Percentiles rank a stretch among this genome's conserved stretches.
These are phyloP conservation scores for Epinotia ramella DNA, from an alignment of 2,888 invertebrate genomes.

Conservation along the genomic window DNA sequence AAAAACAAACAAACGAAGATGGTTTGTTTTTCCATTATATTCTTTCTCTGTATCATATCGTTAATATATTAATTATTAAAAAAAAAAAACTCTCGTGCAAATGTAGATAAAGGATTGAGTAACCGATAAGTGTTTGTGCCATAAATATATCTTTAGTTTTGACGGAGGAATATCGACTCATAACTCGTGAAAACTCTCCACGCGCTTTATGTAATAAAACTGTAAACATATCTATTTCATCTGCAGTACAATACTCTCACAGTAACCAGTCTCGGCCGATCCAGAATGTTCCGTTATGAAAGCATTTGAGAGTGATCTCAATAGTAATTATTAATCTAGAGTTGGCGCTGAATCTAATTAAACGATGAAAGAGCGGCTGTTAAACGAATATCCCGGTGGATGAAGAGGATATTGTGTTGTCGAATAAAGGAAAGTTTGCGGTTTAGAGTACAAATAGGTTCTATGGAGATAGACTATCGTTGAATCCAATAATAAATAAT, in stretches of 20 bases:
- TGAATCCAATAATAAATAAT: neutral
- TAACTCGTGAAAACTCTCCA: too few relatives aligned
- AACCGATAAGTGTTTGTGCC: too few relatives aligned
- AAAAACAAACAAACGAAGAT: too few relatives aligned
- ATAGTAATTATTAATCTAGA: conserved; percentile 38
- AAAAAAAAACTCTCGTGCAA: too few relatives aligned
- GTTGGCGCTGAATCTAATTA: conserved; percentile 57
- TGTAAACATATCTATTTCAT: neutral
- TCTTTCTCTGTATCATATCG: too few relatives aligned
- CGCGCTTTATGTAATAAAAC: neutral
- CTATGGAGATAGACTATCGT: conserved; percentile 17
- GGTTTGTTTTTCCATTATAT: too few relatives aligned
- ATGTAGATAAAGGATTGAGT: too few relatives aligned
- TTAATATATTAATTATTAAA: too few relatives aligned
- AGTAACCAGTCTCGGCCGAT: conserved; percentile 1
- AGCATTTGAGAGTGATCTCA: conserved; percentile 22
- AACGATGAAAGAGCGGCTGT: conserved; percentile 55
- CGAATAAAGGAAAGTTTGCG: neutral
- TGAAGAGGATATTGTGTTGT: conserved; percentile 38
- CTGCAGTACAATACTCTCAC: neutral
- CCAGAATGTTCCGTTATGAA: conserved; percentile 12
- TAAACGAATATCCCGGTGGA: conserved; percentile 57
- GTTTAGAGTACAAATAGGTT: conserved; percentile 24
- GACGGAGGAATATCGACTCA: too few relatives aligned
- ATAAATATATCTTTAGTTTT: too few relatives aligned